Evolutionary conservation across 2,888 invertebrate genomes (phyloP).

Genomic region (Dyspetes luteomarginatus): DNA sequence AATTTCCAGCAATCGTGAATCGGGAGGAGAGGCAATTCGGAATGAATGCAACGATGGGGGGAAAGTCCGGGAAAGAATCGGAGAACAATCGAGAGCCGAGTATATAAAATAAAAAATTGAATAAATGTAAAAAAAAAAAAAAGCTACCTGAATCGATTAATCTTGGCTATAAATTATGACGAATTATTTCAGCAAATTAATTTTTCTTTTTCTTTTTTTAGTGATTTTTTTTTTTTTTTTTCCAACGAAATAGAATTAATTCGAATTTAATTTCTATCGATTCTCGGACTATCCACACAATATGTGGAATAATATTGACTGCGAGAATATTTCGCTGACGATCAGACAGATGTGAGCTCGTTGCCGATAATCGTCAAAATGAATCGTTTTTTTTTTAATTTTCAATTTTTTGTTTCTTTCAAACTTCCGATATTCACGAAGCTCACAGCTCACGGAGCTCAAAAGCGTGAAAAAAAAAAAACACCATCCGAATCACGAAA

Average conservation of each 20-base stretch:
- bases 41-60: background rate
- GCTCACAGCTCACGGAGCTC: no score
- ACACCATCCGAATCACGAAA: no score
- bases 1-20: background rate
- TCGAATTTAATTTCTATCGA: background rate
- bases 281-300: background rate
- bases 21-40: background rate
- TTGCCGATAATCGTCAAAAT: slow-evolving; percentile 29
- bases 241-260: background rate
- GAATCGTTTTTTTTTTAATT: slow-evolving; percentile 23
- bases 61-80: slow-evolving; percentile 28
- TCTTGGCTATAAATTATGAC: no score
- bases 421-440: no score
- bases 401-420: background rate
- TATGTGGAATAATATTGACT: background rate
- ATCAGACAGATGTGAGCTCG: slow-evolving; percentile 1
- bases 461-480: no score
- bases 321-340: background rate
- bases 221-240: background rate
- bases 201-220: slow-evolving; percentile 2
- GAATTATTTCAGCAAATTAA: slow-evolving; percentile 1
- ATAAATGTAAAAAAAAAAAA: background rate
- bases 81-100: slow-evolving; percentile 51
- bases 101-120: no score
- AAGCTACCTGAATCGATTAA: background rate